Evolutionary conservation across 2,797 vertebrate genomes (phyloP).

Genomic region (Enteromius viviparus): DNA sequence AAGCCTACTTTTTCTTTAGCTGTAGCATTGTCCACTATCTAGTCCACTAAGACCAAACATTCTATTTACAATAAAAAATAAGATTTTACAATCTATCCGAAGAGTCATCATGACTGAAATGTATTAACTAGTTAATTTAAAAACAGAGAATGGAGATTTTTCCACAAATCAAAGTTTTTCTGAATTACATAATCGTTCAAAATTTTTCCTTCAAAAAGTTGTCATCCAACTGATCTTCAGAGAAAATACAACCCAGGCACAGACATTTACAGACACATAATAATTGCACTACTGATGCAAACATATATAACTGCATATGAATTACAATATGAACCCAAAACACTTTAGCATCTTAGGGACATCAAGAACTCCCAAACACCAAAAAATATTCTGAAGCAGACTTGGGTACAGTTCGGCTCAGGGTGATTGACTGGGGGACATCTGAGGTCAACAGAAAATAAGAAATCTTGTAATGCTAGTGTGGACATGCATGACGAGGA

Average conservation of each 20-base stretch:
- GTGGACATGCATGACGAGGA: conserved; percentile 17
- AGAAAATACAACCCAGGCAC: not conserved
- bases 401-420: not conserved
- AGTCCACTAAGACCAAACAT: too few species aligned
- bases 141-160: too few species aligned
- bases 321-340: conserved; percentile 12
- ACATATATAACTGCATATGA: conserved; percentile 18
- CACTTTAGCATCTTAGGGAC: conserved; percentile 14
- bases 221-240: conserved; percentile 15
- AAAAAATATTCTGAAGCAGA: not conserved
- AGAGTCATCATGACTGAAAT: not conserved
- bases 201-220: too few species aligned
- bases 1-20: not conserved
- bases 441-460: not conserved
- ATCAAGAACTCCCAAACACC: not conserved
- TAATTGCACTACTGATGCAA: not conserved
- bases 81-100: not conserved
- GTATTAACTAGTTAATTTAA: too few species aligned
- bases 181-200: not conserved
- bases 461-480: not conserved
- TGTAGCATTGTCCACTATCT: not conserved
- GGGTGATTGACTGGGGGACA: not conserved
- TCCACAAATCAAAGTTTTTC: not conserved
- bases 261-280: conserved; percentile 13
- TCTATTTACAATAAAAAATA: not conserved